phyloP scores from a whole-genome alignment of 1,140 invertebrate species.

The Trichonephila clavata region DNA sequence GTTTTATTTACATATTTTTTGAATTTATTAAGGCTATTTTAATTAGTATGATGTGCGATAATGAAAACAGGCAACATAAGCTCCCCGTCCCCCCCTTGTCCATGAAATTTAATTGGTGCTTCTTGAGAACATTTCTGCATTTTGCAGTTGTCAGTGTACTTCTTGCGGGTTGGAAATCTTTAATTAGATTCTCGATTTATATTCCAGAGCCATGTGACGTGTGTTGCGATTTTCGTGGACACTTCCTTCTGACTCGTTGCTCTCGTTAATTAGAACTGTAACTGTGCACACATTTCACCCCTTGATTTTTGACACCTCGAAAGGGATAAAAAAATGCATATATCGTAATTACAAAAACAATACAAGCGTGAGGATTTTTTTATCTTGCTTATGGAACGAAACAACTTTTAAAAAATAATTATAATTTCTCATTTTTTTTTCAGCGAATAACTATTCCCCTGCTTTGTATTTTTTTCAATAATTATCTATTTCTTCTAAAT shows the following conservation, averaged over 20 bases:
- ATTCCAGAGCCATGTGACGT: not conserved
- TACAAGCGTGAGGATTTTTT: not conserved
- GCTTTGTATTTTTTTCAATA: no score
- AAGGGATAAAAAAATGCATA: not conserved
- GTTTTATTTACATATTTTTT: no score
- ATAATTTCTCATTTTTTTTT: no score
- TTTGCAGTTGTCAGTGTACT: not conserved
- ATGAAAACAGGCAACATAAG: no score
- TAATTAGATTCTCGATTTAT: not conserved
- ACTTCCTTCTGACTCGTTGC: not conserved
- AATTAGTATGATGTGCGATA: no score
- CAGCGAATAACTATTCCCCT: no score
- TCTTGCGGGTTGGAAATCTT: not conserved
- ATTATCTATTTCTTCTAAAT: no score
- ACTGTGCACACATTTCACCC: not conserved
- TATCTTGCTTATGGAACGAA: not conserved
- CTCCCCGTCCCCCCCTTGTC: not conserved
- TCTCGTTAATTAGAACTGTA: constrained; percentile 1
- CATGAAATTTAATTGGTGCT: constrained; percentile 4
- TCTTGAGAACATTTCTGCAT: not conserved
- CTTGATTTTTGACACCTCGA: not conserved
- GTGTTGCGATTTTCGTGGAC: not conserved
- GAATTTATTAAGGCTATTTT: no score
- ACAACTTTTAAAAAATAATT: no score
- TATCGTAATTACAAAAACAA: not conserved